Evolutionary conservation across 2,113 vertebrate genomes (phyloP).

Genomic region (Pedionomus torquatus): DNA sequence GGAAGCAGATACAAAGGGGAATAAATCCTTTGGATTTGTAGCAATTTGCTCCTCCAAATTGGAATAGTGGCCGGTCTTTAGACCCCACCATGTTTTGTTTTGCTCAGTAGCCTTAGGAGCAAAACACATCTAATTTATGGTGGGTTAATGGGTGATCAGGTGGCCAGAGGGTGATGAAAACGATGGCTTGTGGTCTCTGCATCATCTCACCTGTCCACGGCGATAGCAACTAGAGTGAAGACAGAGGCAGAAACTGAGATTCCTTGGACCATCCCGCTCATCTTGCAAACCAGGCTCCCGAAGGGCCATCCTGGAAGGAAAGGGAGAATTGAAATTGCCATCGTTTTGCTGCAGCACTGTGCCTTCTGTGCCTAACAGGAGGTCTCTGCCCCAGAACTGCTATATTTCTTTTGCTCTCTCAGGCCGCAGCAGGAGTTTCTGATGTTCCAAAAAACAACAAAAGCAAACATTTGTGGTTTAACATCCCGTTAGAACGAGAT

Average conservation of each 20-base stretch:
- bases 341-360: not conserved
- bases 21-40: too few relatives aligned
- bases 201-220: constrained; percentile 86
- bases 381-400: not conserved
- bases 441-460: not conserved
- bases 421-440: not conserved
- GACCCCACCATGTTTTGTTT: rapidly evolving
- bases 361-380: rapidly evolving
- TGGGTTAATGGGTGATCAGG: not conserved
- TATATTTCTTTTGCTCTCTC: not conserved
- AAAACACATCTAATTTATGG: not conserved
- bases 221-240: constrained; percentile 93
- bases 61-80: not conserved
- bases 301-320: constrained; percentile 90
- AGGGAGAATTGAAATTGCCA: not conserved
- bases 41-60: too few relatives aligned
- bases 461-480: not conserved
- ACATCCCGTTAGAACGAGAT: rapidly evolving
- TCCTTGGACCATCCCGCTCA: constrained; percentile 92
- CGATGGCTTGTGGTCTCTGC: not conserved
- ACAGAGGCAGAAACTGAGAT: constrained; percentile 92
- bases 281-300: constrained; percentile 90
- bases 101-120: not conserved
- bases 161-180: not conserved
- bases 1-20: not conserved